Conservation (phyloP, 2,113 vertebrate species). For the Axis porcinus region DNA sequence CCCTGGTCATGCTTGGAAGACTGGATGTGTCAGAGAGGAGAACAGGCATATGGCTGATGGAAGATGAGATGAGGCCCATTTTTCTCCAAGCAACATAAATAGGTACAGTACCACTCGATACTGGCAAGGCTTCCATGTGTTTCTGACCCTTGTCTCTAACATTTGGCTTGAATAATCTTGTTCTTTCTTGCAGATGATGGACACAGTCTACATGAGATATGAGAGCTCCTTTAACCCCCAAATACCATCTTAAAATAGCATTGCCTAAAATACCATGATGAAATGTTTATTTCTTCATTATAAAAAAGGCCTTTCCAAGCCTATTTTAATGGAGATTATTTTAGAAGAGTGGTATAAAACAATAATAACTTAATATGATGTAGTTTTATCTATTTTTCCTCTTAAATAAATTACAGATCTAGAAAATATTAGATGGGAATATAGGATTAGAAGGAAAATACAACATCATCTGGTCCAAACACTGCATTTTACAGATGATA, state of each 20-base stretch:
- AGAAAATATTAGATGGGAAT: constrained; percentile 6
- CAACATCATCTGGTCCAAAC: background rate
- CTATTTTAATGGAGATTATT: constrained; percentile 17
- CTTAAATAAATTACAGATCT: background rate
- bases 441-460: constrained; percentile 26
- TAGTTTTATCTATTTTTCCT: background rate
- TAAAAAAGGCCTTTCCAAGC: background rate
- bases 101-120: background rate
- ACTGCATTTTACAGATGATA: constrained; percentile 52
- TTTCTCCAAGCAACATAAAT: background rate
- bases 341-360: background rate
- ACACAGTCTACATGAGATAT: background rate
- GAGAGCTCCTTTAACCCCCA: background rate
- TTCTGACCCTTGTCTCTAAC: background rate
- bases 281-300: constrained; percentile 13
- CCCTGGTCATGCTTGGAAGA: background rate
- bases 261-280: constrained; percentile 26
- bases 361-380: constrained; percentile 7
- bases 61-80: background rate
- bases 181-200: background rate
- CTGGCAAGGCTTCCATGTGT: background rate
- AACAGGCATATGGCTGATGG: background rate
- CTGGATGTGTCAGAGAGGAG: background rate
- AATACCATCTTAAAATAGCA: background rate
- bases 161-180: constrained; percentile 22